phyloP scores from a whole-genome alignment of 2,797 vertebrate genomes.

The Pampus argenteus region DNA sequence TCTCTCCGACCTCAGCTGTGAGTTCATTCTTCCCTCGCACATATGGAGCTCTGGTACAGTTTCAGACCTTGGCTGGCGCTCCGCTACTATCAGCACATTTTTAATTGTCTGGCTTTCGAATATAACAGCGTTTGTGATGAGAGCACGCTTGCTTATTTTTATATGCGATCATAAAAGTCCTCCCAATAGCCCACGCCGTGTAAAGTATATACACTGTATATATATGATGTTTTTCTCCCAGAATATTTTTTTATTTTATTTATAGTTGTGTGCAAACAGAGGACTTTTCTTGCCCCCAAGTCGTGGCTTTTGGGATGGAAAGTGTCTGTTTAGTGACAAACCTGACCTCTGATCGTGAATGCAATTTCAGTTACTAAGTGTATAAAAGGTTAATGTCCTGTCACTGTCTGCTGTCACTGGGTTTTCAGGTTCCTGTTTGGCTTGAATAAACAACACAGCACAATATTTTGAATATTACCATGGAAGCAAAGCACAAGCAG shows the following conservation, averaged over 20 bases:
- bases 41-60: constrained; percentile 72
- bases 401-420: constrained; percentile 7
- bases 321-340: constrained; percentile 23
- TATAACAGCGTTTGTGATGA: constrained; percentile 72
- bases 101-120: constrained; percentile 73
- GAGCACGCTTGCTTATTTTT: constrained; percentile 78
- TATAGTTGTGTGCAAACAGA: constrained; percentile 51
- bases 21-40: constrained; percentile 74
- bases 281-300: constrained; percentile 23
- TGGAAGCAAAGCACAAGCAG: constrained; percentile 42
- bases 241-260: too few relatives aligned
- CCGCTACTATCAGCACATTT: constrained; percentile 80
- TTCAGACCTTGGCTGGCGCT: constrained; percentile 67
- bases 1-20: constrained; percentile 65
- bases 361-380: constrained; percentile 18
- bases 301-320: constrained; percentile 8
- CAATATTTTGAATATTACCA: constrained; percentile 52
- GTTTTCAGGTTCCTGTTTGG: constrained; percentile 20
- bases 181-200: constrained; percentile 40
- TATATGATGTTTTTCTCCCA: constrained; percentile 36
- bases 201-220: constrained; percentile 26
- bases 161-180: constrained; percentile 68
- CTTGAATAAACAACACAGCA: constrained; percentile 36
- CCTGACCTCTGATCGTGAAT: constrained; percentile 29
- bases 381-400: constrained; percentile 45